A percentile compares a stretch with the other conserved stretches of the same genome.
Conservation (phyloP, 2,113 vertebrate genomes). For the Meriones unguiculatus region DNA sequence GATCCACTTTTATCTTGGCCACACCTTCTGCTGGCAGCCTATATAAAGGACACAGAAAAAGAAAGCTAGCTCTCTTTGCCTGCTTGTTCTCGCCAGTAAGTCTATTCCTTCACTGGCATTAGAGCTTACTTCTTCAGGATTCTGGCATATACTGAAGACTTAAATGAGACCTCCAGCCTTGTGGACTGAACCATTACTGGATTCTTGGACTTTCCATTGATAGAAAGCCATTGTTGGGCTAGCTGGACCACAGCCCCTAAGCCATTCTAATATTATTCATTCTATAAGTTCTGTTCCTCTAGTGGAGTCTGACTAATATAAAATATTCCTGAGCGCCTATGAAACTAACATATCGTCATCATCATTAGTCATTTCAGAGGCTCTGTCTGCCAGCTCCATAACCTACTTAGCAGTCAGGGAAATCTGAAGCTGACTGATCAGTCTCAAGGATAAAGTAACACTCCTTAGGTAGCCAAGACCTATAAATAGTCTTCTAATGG, state of each 20-base stretch:
- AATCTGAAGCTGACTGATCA: slow-evolving; percentile 77
- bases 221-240: not conserved
- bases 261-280: not conserved
- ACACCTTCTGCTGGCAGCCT: not conserved
- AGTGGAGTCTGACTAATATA: not conserved
- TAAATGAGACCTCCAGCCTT: not conserved
- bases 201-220: not conserved
- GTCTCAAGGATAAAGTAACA: slow-evolving; percentile 79
- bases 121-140: not conserved
- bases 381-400: slow-evolving; percentile 63
- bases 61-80: not conserved
- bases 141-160: not conserved
- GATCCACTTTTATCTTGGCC: not conserved
- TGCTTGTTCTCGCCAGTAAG: not conserved
- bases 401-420: slow-evolving; percentile 66
- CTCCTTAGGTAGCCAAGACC: slow-evolving; percentile 68
- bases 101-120: not conserved
- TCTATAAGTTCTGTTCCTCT: not conserved
- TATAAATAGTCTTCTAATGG: slow-evolving; percentile 83
- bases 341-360: not conserved
- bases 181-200: not conserved
- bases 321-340: not conserved
- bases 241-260: not conserved
- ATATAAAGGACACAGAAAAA: not conserved
- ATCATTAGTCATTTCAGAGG: slow-evolving; percentile 2